Conservation (phyloP, 1,140 invertebrate species). For the Tribolium madens region DNA sequence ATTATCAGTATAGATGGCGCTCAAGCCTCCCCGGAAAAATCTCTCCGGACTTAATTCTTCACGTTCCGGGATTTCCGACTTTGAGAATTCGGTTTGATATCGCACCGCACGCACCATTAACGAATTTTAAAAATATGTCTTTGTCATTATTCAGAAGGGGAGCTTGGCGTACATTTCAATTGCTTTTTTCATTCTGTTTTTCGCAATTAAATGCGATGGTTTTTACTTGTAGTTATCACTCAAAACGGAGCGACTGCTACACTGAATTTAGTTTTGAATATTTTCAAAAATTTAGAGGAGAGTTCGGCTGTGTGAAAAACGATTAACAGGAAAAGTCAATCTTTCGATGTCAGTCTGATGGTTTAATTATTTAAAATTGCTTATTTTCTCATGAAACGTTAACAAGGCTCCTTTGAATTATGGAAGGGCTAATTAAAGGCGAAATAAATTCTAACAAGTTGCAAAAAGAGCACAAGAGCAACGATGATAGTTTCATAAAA, state of each 20-base stretch:
- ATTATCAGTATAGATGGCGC: constrained; percentile 25
- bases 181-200: neutral
- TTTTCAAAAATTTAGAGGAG: constrained; percentile 17
- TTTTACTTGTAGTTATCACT: constrained; percentile 6
- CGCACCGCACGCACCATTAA: constrained; percentile 58
- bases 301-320: neutral
- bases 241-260: neutral
- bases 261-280: neutral
- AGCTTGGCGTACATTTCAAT: neutral
- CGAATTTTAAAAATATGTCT: constrained; percentile 58
- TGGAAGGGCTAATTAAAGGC: constrained; percentile 15
- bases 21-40: constrained; percentile 37
- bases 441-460: constrained; percentile 20
- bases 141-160: constrained; percentile 21
- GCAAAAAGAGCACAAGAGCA: constrained; percentile 8
- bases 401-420: constrained; percentile 19
- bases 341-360: constrained; percentile 8
- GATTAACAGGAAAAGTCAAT: constrained; percentile 15
- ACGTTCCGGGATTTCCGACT: constrained; percentile 39
- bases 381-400: constrained; percentile 20
- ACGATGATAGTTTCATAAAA: too few relatives aligned
- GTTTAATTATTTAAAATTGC: constrained; percentile 33
- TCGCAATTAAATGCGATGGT: constrained; percentile 14
- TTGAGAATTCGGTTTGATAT: constrained; percentile 51
- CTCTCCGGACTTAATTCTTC: constrained; percentile 45